Base-by-base conservation (phyloP, 2,888 invertebrate genomes). In the Tigriopus californicus region DNA sequence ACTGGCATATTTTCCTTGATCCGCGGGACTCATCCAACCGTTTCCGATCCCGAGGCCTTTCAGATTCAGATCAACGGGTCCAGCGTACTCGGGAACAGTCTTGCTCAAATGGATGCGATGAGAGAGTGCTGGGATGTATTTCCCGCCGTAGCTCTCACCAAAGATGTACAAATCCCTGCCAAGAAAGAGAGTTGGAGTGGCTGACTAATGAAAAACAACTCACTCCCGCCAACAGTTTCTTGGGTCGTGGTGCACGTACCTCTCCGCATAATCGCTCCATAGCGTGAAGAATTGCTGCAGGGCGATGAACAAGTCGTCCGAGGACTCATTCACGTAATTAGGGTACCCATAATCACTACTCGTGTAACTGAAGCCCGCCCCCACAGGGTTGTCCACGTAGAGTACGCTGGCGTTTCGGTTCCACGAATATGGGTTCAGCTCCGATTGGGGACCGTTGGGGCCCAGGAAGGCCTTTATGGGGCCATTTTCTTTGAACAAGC, bases 311-410 rank as follows among this genome's bases (percentile, higher is more conserved):
- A 72, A 65, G 61, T 72, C 69, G 13, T 49, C 49, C 5, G 49
- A 49, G 4, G 20, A 20, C 22, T 49, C 20, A 22, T 49, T 49
- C 13, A 49, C 49, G 22, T 20, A 49, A 22, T 49, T 49, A 20
- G 49, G 49, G 22, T 49, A 49, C 12, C 49, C 49, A 20, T 49
- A 13, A 13, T 49, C 22, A 22, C 22, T 18, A 5, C 69, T 65
- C 4, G 72, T 72, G 64, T 71, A 73, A 63, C 72, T 72, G 64
- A 71, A 73, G 1, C 73, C 73, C 2, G 67, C 65, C 18, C 71
- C 70, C 54, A 72, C 73, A 3, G 74, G 74, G 62, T 73, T 73
- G 63, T 73, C 73, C 53, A 73, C 68, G 65, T 69, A 73, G 41
- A 73, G 61, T 65, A 72, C 64, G 33, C 69, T 68, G 63, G 68